Evolutionary conservation across 2,113 vertebrate species (phyloP).

Genomic region (Colinus virginianus): DNA sequence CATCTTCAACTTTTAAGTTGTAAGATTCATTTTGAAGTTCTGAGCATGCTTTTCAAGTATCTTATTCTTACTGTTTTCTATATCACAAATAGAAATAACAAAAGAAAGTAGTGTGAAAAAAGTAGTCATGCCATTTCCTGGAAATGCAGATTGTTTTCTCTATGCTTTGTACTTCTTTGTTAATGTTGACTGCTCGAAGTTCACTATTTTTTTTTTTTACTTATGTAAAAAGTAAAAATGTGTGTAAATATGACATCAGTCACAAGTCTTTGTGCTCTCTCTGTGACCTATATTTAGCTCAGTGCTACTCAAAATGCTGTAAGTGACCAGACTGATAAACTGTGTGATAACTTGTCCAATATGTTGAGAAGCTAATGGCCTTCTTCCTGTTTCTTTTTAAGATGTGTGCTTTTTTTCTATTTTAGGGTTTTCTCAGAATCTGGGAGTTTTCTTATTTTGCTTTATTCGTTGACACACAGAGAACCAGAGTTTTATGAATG

Average conservation of each 20-base stretch:
- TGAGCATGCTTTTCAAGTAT: not conserved
- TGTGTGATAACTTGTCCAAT: not conserved
- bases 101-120: not conserved
- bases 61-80: not conserved
- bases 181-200: not conserved
- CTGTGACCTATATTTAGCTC: not conserved
- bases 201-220: not conserved
- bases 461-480: constrained; percentile 89
- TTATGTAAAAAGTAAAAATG: not conserved
- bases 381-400: not conserved
- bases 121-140: not conserved
- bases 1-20: constrained; percentile 11
- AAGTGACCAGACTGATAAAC: not conserved
- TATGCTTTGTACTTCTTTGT: not conserved
- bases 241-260: not conserved
- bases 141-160: not conserved
- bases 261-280: not conserved
- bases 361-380: not conserved
- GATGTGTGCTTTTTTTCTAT: not conserved
- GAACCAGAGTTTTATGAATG: constrained; percentile 94
- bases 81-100: fast-evolving
- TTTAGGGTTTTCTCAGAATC: constrained; percentile 88
- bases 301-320: not conserved
- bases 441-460: constrained; percentile 86
- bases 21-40: not conserved